Conservation (phyloP, 2,113 vertebrate species). For the Anser cygnoides region DNA sequence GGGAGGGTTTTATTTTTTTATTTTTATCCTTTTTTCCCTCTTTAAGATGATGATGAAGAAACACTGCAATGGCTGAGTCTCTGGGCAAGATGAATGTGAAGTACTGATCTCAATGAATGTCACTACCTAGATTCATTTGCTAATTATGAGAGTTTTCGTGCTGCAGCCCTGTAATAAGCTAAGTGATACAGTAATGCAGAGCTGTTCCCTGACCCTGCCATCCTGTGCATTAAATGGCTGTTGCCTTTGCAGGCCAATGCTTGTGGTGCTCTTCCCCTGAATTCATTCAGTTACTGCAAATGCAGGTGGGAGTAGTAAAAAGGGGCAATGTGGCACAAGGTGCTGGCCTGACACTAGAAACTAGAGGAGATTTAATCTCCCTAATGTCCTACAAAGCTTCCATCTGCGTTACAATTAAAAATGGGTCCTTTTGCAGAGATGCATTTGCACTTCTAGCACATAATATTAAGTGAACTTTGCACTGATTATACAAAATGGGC, state of each 20-base stretch:
- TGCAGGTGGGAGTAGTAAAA: not conserved
- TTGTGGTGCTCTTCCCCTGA: not conserved
- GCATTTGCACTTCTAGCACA: not conserved
- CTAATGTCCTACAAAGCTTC: not conserved
- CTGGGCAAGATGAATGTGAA: not conserved
- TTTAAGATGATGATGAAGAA: not conserved
- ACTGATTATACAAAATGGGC: not conserved
- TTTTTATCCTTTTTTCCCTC: not conserved
- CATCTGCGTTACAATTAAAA: not conserved
- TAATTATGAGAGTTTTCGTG: conserved; percentile 43
- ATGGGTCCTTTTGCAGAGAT: not conserved
- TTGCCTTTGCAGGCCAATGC: not conserved
- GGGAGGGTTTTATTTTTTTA: not conserved
- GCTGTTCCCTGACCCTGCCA: not conserved
- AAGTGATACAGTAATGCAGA: not conserved
- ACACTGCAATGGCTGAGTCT: not conserved
- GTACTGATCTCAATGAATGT: not conserved
- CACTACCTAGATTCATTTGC: not conserved
- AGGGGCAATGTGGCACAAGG: not conserved
- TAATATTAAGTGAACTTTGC: not conserved
- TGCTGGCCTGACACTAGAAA: not conserved
- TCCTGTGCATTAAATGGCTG: not conserved
- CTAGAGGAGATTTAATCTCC: fast-evolving
- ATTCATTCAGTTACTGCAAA: not conserved
- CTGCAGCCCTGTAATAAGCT: conserved; percentile 30